Conservation (phyloP, 2,113 vertebrate species). For the Odontesthes bonariensis region DNA sequence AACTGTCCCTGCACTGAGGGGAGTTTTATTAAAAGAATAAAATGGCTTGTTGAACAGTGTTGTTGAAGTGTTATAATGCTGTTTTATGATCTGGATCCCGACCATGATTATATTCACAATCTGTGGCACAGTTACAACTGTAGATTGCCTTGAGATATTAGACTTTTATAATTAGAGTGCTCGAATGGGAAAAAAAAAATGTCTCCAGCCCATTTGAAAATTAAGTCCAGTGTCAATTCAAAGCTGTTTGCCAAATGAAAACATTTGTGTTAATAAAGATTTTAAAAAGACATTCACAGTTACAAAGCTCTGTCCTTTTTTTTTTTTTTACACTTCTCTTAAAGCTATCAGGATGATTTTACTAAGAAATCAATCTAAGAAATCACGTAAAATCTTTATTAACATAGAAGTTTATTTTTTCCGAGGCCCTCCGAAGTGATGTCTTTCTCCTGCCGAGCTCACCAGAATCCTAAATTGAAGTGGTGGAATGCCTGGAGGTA, state of each 20-base stretch:
- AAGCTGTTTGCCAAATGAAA: slow-evolving; percentile 10
- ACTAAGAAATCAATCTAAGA: slow-evolving; percentile 16
- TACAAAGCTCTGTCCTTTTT: neutral
- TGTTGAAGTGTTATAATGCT: neutral
- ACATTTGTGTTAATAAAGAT: neutral
- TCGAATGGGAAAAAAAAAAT: slow-evolving; percentile 29
- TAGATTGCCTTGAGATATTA: slow-evolving; percentile 27
- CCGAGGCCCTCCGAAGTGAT: slow-evolving; percentile 12
- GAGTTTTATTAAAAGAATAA: neutral
- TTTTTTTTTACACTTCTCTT: neutral
- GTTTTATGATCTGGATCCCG: slow-evolving; percentile 39
- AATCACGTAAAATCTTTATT: slow-evolving; percentile 14
- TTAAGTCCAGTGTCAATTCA: slow-evolving; percentile 7
- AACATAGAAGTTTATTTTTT: slow-evolving; percentile 46
- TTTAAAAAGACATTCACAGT: neutral
- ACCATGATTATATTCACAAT: slow-evolving; percentile 44
- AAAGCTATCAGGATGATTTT: slow-evolving; percentile 6
- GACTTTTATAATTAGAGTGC: slow-evolving; percentile 4
- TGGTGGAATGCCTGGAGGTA: slow-evolving; percentile 46
- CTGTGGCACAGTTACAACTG: slow-evolving; percentile 12
- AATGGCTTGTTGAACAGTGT: slow-evolving; percentile 14
- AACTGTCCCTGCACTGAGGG: neutral
- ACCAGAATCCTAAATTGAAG: slow-evolving; percentile 56
- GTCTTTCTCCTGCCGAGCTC: slow-evolving; percentile 47
- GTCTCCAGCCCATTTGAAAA: slow-evolving; percentile 25